A percentile compares a stretch with the other conserved stretches of the same genome.
Conservation (phyloP, 2,888 invertebrate species). For the Protula sp. region DNA sequence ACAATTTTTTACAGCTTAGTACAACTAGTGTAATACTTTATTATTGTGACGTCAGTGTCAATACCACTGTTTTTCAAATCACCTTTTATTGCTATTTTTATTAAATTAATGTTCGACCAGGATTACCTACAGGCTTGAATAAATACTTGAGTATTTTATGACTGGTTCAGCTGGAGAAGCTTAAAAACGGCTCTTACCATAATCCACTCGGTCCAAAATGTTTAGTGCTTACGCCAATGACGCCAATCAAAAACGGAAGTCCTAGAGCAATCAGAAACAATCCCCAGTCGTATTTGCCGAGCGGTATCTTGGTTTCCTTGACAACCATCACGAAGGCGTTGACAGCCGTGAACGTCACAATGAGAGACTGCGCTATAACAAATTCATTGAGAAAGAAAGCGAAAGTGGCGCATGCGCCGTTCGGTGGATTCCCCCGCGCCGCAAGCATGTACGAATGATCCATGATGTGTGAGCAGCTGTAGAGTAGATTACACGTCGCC, state of each 20-base stretch:
- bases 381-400: constrained; percentile 16
- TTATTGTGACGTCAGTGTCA: too few relatives aligned
- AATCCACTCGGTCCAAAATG: background rate
- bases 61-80: too few relatives aligned
- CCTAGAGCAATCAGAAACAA: constrained; percentile 2
- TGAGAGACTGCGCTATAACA: constrained; percentile 12
- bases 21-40: too few relatives aligned
- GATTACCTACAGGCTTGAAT: too few relatives aligned
- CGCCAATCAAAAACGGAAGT: constrained; percentile 1
- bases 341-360: constrained; percentile 15
- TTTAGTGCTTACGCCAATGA: background rate
- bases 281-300: constrained; percentile 13
- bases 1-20: too few relatives aligned
- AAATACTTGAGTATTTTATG: too few relatives aligned
- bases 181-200: too few relatives aligned
- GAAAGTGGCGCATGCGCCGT: constrained; percentile 7
- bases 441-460: constrained; percentile 18
- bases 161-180: too few relatives aligned
- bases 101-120: too few relatives aligned
- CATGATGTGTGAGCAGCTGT: constrained; percentile 8
- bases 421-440: constrained; percentile 9
- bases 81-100: too few relatives aligned
- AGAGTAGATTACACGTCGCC: constrained; percentile 3
- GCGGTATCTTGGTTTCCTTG: constrained; percentile 7
- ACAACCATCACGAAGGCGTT: constrained; percentile 16